Base-by-base conservation (phyloP, 1,140 invertebrate species). In the Geopemphigus sp. region DNA sequence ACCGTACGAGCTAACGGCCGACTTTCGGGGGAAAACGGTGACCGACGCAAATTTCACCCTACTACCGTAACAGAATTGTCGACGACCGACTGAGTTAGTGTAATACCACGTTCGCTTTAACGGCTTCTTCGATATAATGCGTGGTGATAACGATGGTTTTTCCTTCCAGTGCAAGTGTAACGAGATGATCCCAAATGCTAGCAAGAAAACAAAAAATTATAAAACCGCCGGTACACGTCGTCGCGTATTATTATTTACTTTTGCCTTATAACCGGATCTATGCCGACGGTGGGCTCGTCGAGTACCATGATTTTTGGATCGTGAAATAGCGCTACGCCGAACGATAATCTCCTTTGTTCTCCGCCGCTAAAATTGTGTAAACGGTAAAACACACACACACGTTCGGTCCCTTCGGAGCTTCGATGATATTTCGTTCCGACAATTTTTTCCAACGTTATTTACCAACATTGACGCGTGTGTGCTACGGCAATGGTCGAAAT, bases 121-220 rank as follows among this genome's bases (percentile, higher is more conserved):
- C 90, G 5, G 94, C 91, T 86, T 98, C 95, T 84, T 97, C 95
- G 63, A 97, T 95, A 83, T 98, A 98, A 87, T 98, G 95, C 17
- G 95, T 98, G 1, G 95, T 98, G 70, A 98, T 95, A 56, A 98
- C 91, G 32, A 93, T 88, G 1, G 92, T 90, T 45, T 90, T 91
- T 29, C 89, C 88, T 81, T 89, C 88, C 81, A 87, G 85, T 22
- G 94, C 90, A 11, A 95, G 88, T 80, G 92, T 90, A 0, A 92
- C 87, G n/a, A 97, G 87, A 84, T 94, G 92, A 50, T 93, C 88
- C 95, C 95, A 98, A 83, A 97, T 97, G 82, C 94, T 96, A 83
- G 59, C 83, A 50, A 86, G 87, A 61, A 82, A 83, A 68, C 8
- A 29, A 59, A 88, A 17, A 47, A n/a, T n/a, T 47, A 0, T 47